Percentiles rank a stretch among this genome's conserved stretches.
These are phyloP conservation scores for Linyphia triangularis DNA, from an alignment of 2,888 invertebrate species.

Conservation along the genomic window DNA sequence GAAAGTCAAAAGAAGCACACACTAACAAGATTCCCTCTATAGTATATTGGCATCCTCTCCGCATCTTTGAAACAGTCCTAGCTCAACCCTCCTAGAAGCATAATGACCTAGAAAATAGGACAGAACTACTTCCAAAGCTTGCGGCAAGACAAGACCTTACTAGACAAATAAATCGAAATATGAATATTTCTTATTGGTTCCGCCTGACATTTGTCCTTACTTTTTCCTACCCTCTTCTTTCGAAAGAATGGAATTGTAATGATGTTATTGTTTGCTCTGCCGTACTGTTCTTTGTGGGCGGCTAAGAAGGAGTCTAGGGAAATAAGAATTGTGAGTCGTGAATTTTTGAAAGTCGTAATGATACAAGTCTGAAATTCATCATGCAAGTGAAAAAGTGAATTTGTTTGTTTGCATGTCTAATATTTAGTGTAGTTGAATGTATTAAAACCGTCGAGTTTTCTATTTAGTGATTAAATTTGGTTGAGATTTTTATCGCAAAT, in stretches of 20 bases:
- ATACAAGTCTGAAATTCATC: no score
- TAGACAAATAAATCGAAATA: slow-evolving; percentile 36
- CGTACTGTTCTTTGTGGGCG: background rate
- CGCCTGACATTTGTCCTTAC: background rate
- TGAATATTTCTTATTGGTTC: slow-evolving; percentile 40
- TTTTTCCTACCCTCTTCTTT: background rate
- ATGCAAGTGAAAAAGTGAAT: no score
- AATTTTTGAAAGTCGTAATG: background rate
- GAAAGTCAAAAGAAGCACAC: background rate
- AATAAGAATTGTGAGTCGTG: background rate
- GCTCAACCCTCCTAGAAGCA: background rate
- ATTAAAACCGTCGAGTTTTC: no score
- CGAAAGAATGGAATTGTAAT: slow-evolving; percentile 18
- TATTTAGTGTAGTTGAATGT: no score
- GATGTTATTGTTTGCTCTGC: slow-evolving; percentile 54
- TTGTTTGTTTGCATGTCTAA: no score
- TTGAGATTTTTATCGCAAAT: no score
- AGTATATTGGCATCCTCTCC: slow-evolving; percentile 20
- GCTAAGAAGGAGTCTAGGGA: background rate
- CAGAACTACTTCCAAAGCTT: background rate
- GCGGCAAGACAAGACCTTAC: background rate
- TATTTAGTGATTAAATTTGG: no score
- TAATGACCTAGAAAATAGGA: slow-evolving; percentile 40
- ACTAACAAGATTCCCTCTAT: slow-evolving; percentile 25
- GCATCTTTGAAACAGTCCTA: slow-evolving; percentile 5